Base-by-base conservation (phyloP, 1,140 invertebrate species). In the Aleiodes sp. region DNA sequence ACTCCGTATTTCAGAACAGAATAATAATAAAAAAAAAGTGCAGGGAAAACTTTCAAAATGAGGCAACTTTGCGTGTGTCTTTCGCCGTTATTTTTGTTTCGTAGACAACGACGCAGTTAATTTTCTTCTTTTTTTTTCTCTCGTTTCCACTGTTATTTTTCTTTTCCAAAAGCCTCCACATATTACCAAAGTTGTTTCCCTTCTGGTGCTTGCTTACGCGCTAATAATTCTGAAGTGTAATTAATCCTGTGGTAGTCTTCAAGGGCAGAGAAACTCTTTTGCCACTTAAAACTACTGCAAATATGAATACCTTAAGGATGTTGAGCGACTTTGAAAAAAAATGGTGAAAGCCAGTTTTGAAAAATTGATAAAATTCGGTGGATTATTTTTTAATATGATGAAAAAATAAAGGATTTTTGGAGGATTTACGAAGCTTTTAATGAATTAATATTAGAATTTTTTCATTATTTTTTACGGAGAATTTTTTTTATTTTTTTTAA, bases 61-160 rank as follows among this genome's bases (percentile, higher is more conserved):
- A 80, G 65, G 59, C 68, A 80, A 82, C 81, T 83, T 80, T 81
- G 76, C 79, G 81, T 80, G 78, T 82, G 80, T 82, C 81, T 83
- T 82, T 80, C 75, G 64, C 71, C 63, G 57, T 70, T 59, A 60
- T 72, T 72, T 68, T 64, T 67, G 35, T 75, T 72, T 71, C 59
- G 56, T 67, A 9, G 41, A 33, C 61, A 65, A 57, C 2, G 33
- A 69, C 64, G 62, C 63, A 43, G 26, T 43, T n/a, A 39, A 61
- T 57, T 67, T 39, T 56, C 1, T 7, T 29, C 33, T 24, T 62
- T 57, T 39, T 68, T 64, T 63, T 7, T 29, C 33, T 24, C 52
- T 57, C 29, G 64, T 64, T 63, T 46, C 29, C 35, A 59, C 39
- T 68, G 33, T 60, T 10, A 6, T 43, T 52, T 24, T 62, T 46